Evolutionary conservation across 2,888 invertebrate genomes (phyloP).

Genomic region (Catocala sponsa): DNA sequence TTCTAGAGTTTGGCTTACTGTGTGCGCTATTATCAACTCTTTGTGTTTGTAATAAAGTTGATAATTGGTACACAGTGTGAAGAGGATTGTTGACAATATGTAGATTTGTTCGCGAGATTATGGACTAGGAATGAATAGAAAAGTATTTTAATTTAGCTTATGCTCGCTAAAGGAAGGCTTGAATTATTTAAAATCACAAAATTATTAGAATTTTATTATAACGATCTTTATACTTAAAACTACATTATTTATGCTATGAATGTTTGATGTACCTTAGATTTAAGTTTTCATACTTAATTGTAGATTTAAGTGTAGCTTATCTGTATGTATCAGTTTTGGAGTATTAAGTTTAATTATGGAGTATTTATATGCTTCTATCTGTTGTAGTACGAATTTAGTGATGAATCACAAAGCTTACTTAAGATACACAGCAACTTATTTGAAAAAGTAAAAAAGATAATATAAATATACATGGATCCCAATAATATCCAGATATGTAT

Average conservation of each 20-base stretch:
- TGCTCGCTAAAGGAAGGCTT: conserved; percentile 20
- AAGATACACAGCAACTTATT: conserved; percentile 17
- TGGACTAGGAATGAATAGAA: conserved; percentile 16
- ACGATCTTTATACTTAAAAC: conserved; percentile 48
- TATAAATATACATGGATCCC: conserved; percentile 12
- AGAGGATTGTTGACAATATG: conserved; percentile 31
- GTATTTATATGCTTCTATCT: conserved; percentile 20
- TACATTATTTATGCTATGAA: conserved; percentile 46
- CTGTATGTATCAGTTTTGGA: conserved; percentile 26
- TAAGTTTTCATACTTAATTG: conserved; percentile 40
- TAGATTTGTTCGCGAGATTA: conserved; percentile 40
- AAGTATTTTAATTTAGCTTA: conserved; percentile 27
- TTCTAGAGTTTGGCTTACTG: conserved; percentile 1
- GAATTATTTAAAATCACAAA: conserved; percentile 31
- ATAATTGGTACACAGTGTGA: conserved; percentile 19
- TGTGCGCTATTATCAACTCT: conserved; percentile 23
- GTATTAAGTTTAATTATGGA: conserved; percentile 26
- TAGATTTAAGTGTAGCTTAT: conserved; percentile 36
- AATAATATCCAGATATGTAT: conserved; percentile 10
- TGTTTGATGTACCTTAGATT: conserved; percentile 39
- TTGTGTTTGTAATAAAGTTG: conserved; percentile 11
- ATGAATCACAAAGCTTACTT: conserved; percentile 22
- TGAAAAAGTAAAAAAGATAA: conserved; percentile 16
- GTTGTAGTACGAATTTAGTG: conserved; percentile 23
- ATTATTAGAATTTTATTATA: conserved; percentile 38